phyloP scores from a whole-genome alignment of 2,888 invertebrate species.

The Clunio marinus region DNA sequence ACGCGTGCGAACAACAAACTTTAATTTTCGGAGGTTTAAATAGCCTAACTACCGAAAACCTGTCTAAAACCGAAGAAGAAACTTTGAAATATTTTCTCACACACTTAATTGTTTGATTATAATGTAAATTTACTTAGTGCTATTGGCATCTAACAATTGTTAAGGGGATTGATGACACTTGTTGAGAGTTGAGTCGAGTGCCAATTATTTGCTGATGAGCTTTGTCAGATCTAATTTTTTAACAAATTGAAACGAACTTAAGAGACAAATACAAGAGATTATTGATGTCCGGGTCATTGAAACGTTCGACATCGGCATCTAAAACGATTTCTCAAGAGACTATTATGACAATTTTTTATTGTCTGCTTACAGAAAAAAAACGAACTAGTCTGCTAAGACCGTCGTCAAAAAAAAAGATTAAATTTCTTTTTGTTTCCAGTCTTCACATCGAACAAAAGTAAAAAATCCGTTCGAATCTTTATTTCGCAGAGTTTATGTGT shows the following conservation, averaged over 20 bases:
- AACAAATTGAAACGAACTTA: too few species aligned
- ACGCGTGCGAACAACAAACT: not conserved
- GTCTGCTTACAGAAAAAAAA: too few species aligned
- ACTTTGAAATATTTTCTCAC: constrained; percentile 12
- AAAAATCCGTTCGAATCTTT: not conserved
- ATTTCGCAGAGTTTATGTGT: too few species aligned
- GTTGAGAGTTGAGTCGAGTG: not conserved
- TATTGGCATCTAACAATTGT: not conserved
- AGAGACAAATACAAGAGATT: too few species aligned
- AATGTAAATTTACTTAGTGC: not conserved
- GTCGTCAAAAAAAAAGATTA: too few species aligned
- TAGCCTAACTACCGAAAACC: not conserved
- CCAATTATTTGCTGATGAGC: not conserved
- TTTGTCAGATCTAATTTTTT: not conserved
- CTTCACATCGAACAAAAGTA: too few species aligned
- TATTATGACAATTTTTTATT: too few species aligned
- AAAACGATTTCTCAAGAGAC: too few species aligned
- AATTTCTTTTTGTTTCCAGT: too few species aligned
- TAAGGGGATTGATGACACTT: not conserved
- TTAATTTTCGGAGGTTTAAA: not conserved
- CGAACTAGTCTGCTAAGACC: too few species aligned
- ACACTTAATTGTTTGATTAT: constrained; percentile 18
- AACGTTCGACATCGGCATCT: too few species aligned
- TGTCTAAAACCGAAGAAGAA: not conserved
- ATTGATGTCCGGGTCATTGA: too few species aligned